Conservation (phyloP, 2,113 vertebrate genomes). For the Parotia lawesii region DNA sequence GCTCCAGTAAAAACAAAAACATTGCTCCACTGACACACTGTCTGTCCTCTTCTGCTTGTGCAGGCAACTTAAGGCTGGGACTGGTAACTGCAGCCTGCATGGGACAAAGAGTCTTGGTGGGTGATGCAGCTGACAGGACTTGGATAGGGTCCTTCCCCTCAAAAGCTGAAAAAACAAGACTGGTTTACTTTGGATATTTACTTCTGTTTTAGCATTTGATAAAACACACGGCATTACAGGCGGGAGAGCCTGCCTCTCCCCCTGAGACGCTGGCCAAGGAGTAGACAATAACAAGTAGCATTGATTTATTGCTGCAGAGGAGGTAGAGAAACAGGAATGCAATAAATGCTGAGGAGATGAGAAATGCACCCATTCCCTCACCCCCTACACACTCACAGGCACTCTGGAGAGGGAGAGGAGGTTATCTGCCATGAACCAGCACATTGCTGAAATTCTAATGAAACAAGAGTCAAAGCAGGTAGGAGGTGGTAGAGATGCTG, state of each 20-base stretch:
- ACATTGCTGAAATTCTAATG: constrained; percentile 53
- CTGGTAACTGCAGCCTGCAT: not conserved
- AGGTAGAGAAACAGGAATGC: constrained; percentile 42
- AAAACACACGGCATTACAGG: not conserved
- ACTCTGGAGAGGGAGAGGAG: not conserved
- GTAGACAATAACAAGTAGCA: constrained; percentile 11
- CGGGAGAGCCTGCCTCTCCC: not conserved
- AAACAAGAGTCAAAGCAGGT: constrained; percentile 50
- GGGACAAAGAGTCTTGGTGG: rapidly evolving
- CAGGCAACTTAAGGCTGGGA: not conserved
- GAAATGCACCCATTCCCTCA: not conserved
- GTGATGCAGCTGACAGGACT: not conserved
- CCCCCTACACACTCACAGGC: constrained; percentile 24
- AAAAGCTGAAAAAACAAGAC: not conserved
- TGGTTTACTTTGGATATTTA: not conserved
- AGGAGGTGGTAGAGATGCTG: constrained; percentile 63
- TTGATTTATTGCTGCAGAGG: constrained; percentile 43
- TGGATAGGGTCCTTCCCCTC: not conserved
- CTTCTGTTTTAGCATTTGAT: not conserved
- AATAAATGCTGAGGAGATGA: constrained; percentile 58
- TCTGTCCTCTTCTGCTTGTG: not conserved
- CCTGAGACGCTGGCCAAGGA: not conserved
- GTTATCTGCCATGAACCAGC: constrained; percentile 28
- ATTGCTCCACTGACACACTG: not conserved
- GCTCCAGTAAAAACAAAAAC: not conserved